Evolutionary conservation across 2,888 invertebrate genomes (phyloP).

Genomic region (Stenichneumon culpator): DNA sequence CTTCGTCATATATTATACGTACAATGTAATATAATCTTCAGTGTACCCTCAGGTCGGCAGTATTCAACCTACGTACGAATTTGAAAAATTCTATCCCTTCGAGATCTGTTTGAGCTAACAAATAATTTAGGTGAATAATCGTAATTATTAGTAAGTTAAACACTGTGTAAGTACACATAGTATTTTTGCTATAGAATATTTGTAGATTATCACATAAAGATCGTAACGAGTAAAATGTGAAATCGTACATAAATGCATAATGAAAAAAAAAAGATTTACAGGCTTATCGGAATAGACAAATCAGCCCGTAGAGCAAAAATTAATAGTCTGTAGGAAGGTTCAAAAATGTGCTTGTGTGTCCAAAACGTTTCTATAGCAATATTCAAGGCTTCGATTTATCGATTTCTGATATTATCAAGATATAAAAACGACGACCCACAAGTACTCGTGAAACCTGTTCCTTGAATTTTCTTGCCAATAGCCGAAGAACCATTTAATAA

Average conservation of each 20-base stretch:
- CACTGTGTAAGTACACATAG: constrained; percentile 67
- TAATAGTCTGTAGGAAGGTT: constrained; percentile 20
- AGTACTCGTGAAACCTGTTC: constrained; percentile 5
- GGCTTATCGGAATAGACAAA: constrained; percentile 39
- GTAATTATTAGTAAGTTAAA: constrained; percentile 48
- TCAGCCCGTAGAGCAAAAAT: constrained; percentile 25
- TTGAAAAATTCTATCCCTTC: constrained; percentile 38
- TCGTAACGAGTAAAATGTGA: constrained; percentile 47
- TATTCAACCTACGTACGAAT: constrained; percentile 40
- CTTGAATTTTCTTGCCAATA: constrained; percentile 43
- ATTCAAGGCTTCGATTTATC: neutral
- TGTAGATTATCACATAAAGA: constrained; percentile 56
- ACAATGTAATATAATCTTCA: constrained; percentile 35
- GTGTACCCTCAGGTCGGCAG: constrained; percentile 44
- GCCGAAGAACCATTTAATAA: constrained; percentile 28
- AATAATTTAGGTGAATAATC: constrained; percentile 34
- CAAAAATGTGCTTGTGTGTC: constrained; percentile 5
- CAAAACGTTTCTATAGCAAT: constrained; percentile 18
- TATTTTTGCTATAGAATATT: constrained; percentile 74
- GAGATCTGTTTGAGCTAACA: constrained; percentile 41
- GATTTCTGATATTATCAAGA: neutral
- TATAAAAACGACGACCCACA: constrained; percentile 6
- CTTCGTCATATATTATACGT: neutral
- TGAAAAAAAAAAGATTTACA: constrained; percentile 27
- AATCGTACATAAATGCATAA: constrained; percentile 48